Evolutionary conservation across 2,797 vertebrate species (phyloP).

Genomic region (Mallotus villosus): DNA sequence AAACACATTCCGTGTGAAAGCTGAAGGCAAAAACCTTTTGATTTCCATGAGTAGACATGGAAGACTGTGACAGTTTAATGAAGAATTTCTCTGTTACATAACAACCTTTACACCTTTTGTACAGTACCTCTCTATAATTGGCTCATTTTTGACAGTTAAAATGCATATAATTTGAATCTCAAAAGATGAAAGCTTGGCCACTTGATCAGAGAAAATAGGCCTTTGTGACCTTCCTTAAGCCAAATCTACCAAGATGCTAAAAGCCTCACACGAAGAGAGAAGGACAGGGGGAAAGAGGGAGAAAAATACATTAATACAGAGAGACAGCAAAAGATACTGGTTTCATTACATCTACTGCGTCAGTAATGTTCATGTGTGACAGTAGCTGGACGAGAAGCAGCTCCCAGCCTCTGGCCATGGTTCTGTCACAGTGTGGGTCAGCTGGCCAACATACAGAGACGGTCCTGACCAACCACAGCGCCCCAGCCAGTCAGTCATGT

Average conservation of each 20-base stretch:
- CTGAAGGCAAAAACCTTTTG: conserved; percentile 14
- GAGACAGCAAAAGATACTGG: neutral
- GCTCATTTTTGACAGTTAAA: conserved; percentile 28
- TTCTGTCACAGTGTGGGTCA: conserved; percentile 1
- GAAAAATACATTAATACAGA: neutral
- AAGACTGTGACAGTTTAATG: conserved; percentile 25
- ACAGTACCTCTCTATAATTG: neutral
- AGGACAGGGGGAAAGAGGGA: neutral
- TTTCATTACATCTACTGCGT: no score
- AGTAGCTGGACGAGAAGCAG: neutral
- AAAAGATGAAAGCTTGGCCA: neutral
- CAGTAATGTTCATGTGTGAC: neutral
- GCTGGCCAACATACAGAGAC: conserved; percentile 3
- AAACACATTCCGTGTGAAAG: neutral
- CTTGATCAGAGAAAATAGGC: neutral
- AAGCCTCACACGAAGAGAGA: neutral
- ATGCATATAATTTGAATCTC: neutral
- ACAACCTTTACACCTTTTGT: conserved; percentile 8
- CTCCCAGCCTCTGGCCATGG: neutral
- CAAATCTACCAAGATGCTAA: neutral
- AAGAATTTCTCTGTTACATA: conserved; percentile 20
- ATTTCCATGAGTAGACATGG: conserved; percentile 8
- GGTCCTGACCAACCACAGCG: conserved; percentile 1
- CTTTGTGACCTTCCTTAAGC: neutral
- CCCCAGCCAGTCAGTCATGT: neutral